A percentile compares a stretch with the other conserved stretches of the same genome.
These are phyloP conservation scores for Drosophila lini DNA, from an alignment of 1,140 invertebrate species.

Conservation along the genomic window DNA sequence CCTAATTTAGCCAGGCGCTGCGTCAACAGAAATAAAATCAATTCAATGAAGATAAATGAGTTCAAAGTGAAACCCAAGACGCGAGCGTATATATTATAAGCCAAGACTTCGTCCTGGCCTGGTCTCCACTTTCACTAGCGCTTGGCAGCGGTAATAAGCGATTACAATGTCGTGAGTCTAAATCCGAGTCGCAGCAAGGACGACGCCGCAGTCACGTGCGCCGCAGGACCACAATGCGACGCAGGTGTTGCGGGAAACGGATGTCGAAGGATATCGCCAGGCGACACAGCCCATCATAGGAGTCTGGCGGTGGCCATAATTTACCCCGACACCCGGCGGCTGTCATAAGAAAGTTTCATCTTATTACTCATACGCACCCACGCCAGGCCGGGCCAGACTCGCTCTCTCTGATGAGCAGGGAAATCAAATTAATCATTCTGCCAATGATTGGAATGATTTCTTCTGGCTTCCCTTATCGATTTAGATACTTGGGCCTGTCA, in stretches of 20 bases:
- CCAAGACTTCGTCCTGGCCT: not conserved
- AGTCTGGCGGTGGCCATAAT: conserved; percentile 44
- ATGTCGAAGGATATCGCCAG: conserved; percentile 3
- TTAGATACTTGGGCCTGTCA: conserved; percentile 24
- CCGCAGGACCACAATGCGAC: conserved; percentile 17
- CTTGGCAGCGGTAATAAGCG: conserved; percentile 43
- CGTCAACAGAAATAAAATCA: conserved; percentile 47
- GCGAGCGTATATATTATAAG: conserved; percentile 17
- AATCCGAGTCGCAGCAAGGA: conserved; percentile 29
- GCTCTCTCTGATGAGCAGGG: conserved; percentile 12
- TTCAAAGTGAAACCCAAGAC: conserved; percentile 40
- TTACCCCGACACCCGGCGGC: conserved; percentile 33
- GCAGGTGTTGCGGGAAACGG: conserved; percentile 42
- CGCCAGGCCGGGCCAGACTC: not conserved
- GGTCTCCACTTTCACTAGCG: conserved; percentile 20
- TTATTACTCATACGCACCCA: conserved; percentile 59
- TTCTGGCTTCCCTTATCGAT: conserved; percentile 33
- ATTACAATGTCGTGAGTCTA: conserved; percentile 43
- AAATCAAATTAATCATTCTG: conserved; percentile 73
- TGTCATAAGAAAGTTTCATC: conserved; percentile 68
- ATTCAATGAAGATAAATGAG: conserved; percentile 68
- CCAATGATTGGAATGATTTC: conserved; percentile 56
- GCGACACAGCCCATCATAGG: conserved; percentile 33
- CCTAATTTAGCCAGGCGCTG: conserved; percentile 13
- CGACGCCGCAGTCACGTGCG: conserved; percentile 58